Evolutionary conservation across 2,113 vertebrate genomes (phyloP).

Genomic region (Petrocephalus zakoni): DNA sequence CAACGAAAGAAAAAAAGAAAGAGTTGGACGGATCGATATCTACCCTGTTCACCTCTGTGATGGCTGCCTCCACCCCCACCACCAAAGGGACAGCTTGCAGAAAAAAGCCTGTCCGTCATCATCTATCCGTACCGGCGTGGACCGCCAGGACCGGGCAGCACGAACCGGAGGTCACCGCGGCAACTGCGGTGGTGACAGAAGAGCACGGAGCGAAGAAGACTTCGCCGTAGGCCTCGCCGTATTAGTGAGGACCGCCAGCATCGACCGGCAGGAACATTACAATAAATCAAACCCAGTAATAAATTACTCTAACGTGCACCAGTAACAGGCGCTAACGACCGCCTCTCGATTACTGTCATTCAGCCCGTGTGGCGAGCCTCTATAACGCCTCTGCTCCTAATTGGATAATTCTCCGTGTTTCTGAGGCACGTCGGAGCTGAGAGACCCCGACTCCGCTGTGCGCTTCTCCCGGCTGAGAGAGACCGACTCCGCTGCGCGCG

Average conservation of each 20-base stretch:
- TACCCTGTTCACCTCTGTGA: constrained; percentile 52
- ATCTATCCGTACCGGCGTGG: constrained; percentile 58
- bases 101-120: constrained; percentile 51
- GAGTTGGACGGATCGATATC: constrained; percentile 58
- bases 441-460: too few relatives aligned
- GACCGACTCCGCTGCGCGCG: too few relatives aligned
- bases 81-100: constrained; percentile 67
- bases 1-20: constrained; percentile 54
- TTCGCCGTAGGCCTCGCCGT: constrained; percentile 49
- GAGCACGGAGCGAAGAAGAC: constrained; percentile 51
- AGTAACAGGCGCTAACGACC: constrained; percentile 42
- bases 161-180: constrained; percentile 48
- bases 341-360: constrained; percentile 38
- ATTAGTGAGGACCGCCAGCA: constrained; percentile 51
- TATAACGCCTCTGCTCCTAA: constrained; percentile 24
- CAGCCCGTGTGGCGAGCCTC: constrained; percentile 24
- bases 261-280: constrained; percentile 46
- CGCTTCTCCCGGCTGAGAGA: too few relatives aligned
- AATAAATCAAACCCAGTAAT: constrained; percentile 50
- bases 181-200: constrained; percentile 45
- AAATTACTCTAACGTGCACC: constrained; percentile 40
- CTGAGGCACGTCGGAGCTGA: constrained; percentile 6
- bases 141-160: constrained; percentile 44
- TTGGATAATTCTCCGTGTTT: constrained; percentile 17
- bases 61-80: constrained; percentile 43